A percentile compares a stretch with the other conserved stretches of the same genome.
Conservation (phyloP, 2,888 invertebrate species). For the Meteorus colon region DNA sequence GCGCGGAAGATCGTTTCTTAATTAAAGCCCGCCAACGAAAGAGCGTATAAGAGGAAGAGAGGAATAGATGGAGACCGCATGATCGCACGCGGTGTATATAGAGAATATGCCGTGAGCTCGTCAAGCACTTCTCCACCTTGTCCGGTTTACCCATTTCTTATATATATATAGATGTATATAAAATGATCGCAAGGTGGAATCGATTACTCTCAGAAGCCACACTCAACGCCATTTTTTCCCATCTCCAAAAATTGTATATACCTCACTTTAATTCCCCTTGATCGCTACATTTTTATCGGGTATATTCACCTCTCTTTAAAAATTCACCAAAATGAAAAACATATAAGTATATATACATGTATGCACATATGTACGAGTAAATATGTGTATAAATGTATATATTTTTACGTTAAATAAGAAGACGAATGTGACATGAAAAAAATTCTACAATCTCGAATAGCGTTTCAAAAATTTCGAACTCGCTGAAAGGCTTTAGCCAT, state of each 20-base stretch:
- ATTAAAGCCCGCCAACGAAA: conserved; percentile 56
- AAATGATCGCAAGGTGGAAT: conserved; percentile 50
- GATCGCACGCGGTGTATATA: conserved; percentile 27
- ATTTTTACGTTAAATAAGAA: conserved; percentile 18
- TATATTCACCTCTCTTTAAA: conserved; percentile 32
- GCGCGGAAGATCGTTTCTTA: conserved; percentile 61
- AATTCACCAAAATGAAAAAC: conserved; percentile 13
- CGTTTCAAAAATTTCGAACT: conserved; percentile 25
- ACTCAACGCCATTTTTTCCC: conserved; percentile 38
- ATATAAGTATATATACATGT: neutral
- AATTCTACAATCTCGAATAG: conserved; percentile 21
- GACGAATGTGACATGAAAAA: conserved; percentile 28
- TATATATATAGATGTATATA: conserved; percentile 27
- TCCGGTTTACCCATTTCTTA: conserved; percentile 29
- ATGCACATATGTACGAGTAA: neutral
- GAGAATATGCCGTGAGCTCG: conserved; percentile 13
- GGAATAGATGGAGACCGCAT: conserved; percentile 37
- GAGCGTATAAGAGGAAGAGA: conserved; percentile 18
- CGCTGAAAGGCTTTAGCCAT: conserved; percentile 20
- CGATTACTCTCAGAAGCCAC: conserved; percentile 52
- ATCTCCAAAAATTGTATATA: conserved; percentile 50
- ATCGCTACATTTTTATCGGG: conserved; percentile 48
- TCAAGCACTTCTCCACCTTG: conserved; percentile 28
- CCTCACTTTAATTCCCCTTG: conserved; percentile 51
- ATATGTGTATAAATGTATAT: too few relatives aligned